phyloP scores from a whole-genome alignment of 2,113 vertebrate genomes.

The Poeciliopsis retropinna region DNA sequence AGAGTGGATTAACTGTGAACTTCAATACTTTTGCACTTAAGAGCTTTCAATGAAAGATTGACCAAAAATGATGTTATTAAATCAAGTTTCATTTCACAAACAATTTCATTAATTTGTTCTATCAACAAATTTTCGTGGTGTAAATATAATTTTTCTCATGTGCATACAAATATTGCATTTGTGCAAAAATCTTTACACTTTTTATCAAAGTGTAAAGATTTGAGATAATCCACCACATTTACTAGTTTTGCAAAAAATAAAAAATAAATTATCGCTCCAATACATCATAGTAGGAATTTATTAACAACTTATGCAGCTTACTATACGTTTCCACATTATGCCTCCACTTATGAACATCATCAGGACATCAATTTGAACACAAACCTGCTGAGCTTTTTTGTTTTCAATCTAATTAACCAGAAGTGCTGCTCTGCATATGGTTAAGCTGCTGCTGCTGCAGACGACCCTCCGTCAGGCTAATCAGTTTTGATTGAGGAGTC shows the following conservation, averaged over 20 bases:
- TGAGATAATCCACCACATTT: background rate
- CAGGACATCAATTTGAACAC: constrained; percentile 14
- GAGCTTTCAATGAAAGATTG: constrained; percentile 16
- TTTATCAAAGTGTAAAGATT: background rate
- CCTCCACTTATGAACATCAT: background rate
- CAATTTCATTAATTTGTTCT: background rate
- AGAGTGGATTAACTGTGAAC: constrained; percentile 44
- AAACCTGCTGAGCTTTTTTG: constrained; percentile 15
- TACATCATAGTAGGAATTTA: background rate
- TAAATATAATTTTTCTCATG: background rate
- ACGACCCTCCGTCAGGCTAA: constrained; percentile 37
- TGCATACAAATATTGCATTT: background rate
- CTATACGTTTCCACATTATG: background rate
- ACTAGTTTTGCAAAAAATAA: background rate
- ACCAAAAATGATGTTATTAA: background rate
- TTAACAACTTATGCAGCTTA: background rate
- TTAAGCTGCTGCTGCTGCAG: constrained; percentile 22
- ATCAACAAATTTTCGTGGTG: background rate
- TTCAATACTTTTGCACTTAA: background rate
- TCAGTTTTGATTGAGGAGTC: constrained; percentile 52
- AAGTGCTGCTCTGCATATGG: constrained; percentile 31
- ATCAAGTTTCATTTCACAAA: background rate
- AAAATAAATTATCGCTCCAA: background rate
- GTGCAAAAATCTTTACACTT: no score
- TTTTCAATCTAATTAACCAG: constrained; percentile 42